phyloP scores from a whole-genome alignment of 2,888 invertebrate genomes.

The Morpho achilles region DNA sequence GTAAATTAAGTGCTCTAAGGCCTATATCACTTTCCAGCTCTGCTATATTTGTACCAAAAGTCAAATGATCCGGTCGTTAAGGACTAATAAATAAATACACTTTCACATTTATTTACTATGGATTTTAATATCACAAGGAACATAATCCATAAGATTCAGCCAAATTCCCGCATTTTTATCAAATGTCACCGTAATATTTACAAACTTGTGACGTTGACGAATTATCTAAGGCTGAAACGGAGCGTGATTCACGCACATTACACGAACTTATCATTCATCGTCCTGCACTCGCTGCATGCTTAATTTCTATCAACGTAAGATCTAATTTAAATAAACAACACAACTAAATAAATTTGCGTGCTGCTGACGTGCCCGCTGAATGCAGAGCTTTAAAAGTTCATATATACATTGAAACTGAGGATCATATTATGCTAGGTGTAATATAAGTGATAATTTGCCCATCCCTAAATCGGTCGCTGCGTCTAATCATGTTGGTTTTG shows the following conservation, averaged over 20 bases:
- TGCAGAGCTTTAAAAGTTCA: constrained; percentile 15
- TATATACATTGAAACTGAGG: constrained; percentile 16
- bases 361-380: constrained; percentile 10
- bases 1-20: too few species aligned
- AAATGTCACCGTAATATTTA: constrained; percentile 31
- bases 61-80: too few species aligned
- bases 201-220: constrained; percentile 44
- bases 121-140: too few species aligned
- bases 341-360: constrained; percentile 6
- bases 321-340: constrained; percentile 1
- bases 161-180: constrained; percentile 19
- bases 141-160: background rate
- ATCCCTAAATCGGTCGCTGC: constrained; percentile 35
- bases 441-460: constrained; percentile 41
- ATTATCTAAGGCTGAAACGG: constrained; percentile 42
- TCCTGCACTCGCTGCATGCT: background rate
- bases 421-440: constrained; percentile 26
- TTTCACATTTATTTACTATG: too few species aligned
- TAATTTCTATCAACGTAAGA: background rate
- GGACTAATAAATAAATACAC: too few species aligned
- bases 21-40: too few species aligned
- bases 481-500: constrained; percentile 42
- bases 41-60: too few species aligned
- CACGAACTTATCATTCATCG: constrained; percentile 21
- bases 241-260: constrained; percentile 33